Percentiles rank a stretch among this genome's conserved stretches.
Conservation (phyloP, 2,113 vertebrate species). For the Laterallus jamaicensis region DNA sequence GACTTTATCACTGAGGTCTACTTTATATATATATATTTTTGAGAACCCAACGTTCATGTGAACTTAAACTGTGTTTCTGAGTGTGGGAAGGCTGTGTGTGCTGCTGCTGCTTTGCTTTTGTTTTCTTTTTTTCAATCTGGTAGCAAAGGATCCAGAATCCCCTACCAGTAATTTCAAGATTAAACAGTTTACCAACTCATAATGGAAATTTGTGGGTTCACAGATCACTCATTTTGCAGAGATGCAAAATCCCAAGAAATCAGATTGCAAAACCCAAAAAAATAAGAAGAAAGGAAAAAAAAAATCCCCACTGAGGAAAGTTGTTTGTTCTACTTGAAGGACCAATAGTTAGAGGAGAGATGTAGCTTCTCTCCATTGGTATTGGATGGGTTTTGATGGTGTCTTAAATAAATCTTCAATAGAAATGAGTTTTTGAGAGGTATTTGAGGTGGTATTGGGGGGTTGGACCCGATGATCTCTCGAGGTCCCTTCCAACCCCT, state of each 20-base stretch:
- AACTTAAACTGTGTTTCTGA: background rate
- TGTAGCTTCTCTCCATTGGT: background rate
- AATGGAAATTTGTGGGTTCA: constrained; percentile 29
- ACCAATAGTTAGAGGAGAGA: rapidly evolving
- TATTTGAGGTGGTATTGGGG: no score
- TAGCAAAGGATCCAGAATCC: constrained; percentile 36
- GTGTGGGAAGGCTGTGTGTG: background rate
- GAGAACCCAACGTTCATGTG: background rate
- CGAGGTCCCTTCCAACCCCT: no score
- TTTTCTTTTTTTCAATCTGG: background rate
- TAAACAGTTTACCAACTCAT: background rate
- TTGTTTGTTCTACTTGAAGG: background rate
- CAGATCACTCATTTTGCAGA: background rate
- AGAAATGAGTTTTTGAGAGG: background rate
- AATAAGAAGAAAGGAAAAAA: background rate
- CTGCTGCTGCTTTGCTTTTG: background rate
- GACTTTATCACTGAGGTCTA: background rate
- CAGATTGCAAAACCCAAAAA: background rate
- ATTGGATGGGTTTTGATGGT: background rate
- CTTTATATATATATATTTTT: background rate
- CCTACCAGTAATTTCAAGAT: constrained; percentile 59
- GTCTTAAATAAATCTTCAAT: background rate
- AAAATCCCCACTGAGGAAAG: background rate
- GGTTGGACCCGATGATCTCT: no score
- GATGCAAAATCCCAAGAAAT: background rate